Percentiles rank a stretch among this genome's conserved stretches.
These are phyloP conservation scores for Australoheros scitulus DNA, from an alignment of 2,113 vertebrate genomes.

Conservation along the genomic window DNA sequence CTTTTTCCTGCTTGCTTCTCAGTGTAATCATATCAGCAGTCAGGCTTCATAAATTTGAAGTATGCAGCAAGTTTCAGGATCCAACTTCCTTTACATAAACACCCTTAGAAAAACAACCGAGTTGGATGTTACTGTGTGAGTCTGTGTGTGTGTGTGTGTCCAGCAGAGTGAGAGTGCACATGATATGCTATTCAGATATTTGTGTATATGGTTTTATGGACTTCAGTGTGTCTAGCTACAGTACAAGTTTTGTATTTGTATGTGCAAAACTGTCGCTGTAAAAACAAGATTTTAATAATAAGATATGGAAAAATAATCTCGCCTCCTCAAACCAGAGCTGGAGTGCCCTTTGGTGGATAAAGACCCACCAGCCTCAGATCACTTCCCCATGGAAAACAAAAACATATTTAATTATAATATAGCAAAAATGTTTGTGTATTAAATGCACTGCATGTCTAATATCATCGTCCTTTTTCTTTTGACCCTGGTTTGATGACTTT, in stretches of 20 bases:
- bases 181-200: slow-evolving; percentile 10
- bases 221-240: background rate
- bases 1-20: slow-evolving; percentile 62
- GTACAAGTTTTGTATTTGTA: slow-evolving; percentile 3
- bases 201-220: slow-evolving; percentile 9
- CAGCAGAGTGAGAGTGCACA: background rate
- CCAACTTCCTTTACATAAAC: slow-evolving; percentile 77
- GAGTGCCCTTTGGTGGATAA: background rate
- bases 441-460: background rate
- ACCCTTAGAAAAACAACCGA: slow-evolving; percentile 71
- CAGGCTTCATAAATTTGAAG: slow-evolving; percentile 72
- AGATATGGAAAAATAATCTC: background rate
- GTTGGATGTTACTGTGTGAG: slow-evolving; percentile 45
- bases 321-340: background rate
- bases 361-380: background rate
- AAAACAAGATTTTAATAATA: background rate
- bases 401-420: background rate
- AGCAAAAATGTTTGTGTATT: background rate
- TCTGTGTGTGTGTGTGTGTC: slow-evolving; percentile 12
- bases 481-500: background rate
- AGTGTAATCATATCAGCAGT: slow-evolving; percentile 75
- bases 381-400: background rate
- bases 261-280: background rate
- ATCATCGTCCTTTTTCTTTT: background rate
- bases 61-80: slow-evolving; percentile 66